Evolutionary conservation across 2,888 invertebrate genomes (phyloP).

Genomic region (Monoplex corrugatus): DNA sequence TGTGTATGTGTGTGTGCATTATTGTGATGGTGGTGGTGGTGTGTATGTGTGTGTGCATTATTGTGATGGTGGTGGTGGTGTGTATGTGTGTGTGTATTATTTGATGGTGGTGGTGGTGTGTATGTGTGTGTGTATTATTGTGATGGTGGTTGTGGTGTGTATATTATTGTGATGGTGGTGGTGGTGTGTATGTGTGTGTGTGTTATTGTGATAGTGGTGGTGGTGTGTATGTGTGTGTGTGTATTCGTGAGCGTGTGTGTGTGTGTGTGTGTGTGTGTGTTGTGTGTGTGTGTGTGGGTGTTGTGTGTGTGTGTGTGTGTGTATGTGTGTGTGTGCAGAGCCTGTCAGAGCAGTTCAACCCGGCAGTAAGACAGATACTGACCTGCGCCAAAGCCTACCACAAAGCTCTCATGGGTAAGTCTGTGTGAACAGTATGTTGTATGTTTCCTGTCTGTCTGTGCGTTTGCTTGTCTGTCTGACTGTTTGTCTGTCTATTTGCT

Average conservation of each 20-base stretch:
- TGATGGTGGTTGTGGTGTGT: not conserved
- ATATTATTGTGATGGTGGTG: not conserved
- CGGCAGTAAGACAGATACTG: slow-evolving; percentile 95
- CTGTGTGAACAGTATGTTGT: too few relatives aligned
- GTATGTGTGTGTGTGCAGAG: slow-evolving; percentile 84
- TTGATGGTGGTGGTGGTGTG: too few relatives aligned
- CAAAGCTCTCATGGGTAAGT: slow-evolving; percentile 87
- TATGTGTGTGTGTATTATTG: too few relatives aligned
- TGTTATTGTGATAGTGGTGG: not conserved
- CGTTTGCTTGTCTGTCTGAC: not conserved
- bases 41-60: too few relatives aligned
- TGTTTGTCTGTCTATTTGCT: not conserved
- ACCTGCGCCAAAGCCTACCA: slow-evolving; percentile 96
- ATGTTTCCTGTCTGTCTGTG: not conserved
- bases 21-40: too few relatives aligned
- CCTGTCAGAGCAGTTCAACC: slow-evolving; percentile 97
- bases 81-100: too few relatives aligned
- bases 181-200: not conserved
- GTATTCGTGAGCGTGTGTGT: not conserved
- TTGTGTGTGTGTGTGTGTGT: not conserved
- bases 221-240: slow-evolving; percentile 11
- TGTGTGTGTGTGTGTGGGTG: not conserved
- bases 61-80: too few relatives aligned
- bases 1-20: too few relatives aligned
- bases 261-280: not conserved